phyloP scores from a whole-genome alignment of 2,888 invertebrate genomes.

The Bugulina stolonifera region DNA sequence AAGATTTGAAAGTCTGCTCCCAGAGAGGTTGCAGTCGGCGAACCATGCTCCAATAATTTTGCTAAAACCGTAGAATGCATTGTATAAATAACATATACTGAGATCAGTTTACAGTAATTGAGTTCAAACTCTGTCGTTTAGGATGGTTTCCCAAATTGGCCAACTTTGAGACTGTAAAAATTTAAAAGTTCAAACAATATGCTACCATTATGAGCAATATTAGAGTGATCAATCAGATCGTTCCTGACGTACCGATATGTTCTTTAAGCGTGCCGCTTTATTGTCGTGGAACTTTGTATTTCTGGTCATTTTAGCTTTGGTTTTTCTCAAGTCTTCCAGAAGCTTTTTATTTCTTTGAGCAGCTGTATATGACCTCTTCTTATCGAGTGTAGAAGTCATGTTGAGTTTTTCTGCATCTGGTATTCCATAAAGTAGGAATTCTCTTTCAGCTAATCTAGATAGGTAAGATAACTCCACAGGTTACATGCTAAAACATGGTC shows the following conservation, averaged over 20 bases:
- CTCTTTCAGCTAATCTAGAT: not conserved
- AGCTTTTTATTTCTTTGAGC: constrained; percentile 3
- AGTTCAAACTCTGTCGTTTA: too few relatives aligned
- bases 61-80: not conserved
- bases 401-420: not conserved
- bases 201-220: too few relatives aligned
- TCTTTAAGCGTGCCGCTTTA: not conserved
- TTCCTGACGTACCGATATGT: not conserved
- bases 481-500: not conserved
- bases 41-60: constrained; percentile 24
- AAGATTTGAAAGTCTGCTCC: not conserved
- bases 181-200: too few relatives aligned
- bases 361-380: not conserved
- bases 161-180: too few relatives aligned
- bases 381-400: not conserved
- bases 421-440: not conserved
- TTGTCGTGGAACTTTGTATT: constrained; percentile 1
- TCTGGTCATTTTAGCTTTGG: constrained; percentile 18
- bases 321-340: constrained; percentile 23
- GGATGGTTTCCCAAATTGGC: too few relatives aligned
- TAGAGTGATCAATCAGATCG: not conserved
- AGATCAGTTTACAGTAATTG: not conserved
- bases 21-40: not conserved
- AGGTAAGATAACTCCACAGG: not conserved
- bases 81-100: not conserved